Evolutionary conservation across 1,140 invertebrate genomes (phyloP).

Genomic region (Drosophila sturtevanti): DNA sequence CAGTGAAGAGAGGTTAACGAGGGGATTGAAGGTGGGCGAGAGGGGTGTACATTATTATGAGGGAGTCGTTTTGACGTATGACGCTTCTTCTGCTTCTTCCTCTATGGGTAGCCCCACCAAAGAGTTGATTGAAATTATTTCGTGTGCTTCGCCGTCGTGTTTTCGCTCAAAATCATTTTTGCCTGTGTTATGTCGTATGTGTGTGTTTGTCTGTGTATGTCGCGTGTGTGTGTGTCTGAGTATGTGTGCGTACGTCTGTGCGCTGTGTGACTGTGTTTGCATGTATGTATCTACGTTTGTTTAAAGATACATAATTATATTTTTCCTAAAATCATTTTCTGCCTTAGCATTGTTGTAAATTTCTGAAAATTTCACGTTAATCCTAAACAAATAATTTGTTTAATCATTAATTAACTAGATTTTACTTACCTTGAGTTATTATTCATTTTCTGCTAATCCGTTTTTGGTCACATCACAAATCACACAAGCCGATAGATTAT

Average conservation of each 20-base stretch:
- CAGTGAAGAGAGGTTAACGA: slow-evolving; percentile 13
- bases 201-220: slow-evolving; percentile 57
- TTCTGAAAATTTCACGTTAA: slow-evolving; percentile 70
- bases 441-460: slow-evolving; percentile 14
- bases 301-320: slow-evolving; percentile 81
- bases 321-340: slow-evolving; percentile 81
- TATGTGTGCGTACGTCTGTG: slow-evolving; percentile 36
- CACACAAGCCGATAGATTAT: slow-evolving; percentile 36
- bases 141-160: slow-evolving; percentile 31
- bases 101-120: slow-evolving; percentile 41
- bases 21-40: slow-evolving; percentile 29
- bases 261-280: slow-evolving; percentile 19
- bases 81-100: slow-evolving; percentile 67
- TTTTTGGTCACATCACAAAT: slow-evolving; percentile 34
- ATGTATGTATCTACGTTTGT: slow-evolving; percentile 66
- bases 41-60: not conserved
- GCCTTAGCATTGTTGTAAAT: slow-evolving; percentile 81
- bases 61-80: slow-evolving; percentile 52
- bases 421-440: slow-evolving; percentile 34
- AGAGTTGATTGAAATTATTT: slow-evolving; percentile 81
- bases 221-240: slow-evolving; percentile 35
- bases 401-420: slow-evolving; percentile 1
- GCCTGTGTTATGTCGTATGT: slow-evolving; percentile 17
- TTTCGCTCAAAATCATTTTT: slow-evolving; percentile 11
- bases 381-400: slow-evolving; percentile 8